Evolutionary conservation across 2,888 invertebrate species (phyloP).

Genomic region (Oconnorella tubifera): DNA sequence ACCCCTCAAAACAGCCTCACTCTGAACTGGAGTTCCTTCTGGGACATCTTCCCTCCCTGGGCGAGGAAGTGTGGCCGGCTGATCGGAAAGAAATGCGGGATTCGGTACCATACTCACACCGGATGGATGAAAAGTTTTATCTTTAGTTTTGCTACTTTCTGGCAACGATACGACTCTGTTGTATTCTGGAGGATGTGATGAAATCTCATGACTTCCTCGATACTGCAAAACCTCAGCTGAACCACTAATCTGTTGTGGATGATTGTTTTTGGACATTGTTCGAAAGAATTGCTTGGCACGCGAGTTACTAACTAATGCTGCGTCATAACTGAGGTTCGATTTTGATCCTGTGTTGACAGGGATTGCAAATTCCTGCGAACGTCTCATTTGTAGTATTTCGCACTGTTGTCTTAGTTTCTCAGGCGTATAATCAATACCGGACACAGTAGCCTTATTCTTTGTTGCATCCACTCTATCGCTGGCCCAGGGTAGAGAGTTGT

Average conservation of each 20-base stretch:
- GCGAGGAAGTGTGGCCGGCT: constrained; percentile 3
- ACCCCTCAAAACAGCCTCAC: background rate
- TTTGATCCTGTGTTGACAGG: background rate
- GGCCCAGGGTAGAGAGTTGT: background rate
- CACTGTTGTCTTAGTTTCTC: constrained; percentile 1
- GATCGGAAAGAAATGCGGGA: background rate
- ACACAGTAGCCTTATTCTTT: background rate
- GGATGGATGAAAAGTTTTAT: too few relatives aligned
- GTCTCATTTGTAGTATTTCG: background rate
- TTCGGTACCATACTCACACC: background rate
- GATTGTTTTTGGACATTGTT: background rate
- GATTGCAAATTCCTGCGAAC: background rate
- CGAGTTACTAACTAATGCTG: too few relatives aligned
- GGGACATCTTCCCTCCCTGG: background rate
- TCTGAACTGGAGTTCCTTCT: background rate
- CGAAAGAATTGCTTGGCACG: background rate
- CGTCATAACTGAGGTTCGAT: too few relatives aligned
- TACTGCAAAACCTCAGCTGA: too few relatives aligned
- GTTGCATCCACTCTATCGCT: background rate
- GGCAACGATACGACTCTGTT: background rate
- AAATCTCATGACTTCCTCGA: background rate
- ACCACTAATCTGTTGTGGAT: background rate
- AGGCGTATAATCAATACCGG: background rate
- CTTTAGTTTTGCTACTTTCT: background rate
- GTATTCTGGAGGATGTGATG: background rate